A percentile compares a stretch with the other conserved stretches of the same genome.
These are phyloP conservation scores for Chrysolina haemoptera DNA, from an alignment of 2,888 invertebrate species.

Conservation along the genomic window DNA sequence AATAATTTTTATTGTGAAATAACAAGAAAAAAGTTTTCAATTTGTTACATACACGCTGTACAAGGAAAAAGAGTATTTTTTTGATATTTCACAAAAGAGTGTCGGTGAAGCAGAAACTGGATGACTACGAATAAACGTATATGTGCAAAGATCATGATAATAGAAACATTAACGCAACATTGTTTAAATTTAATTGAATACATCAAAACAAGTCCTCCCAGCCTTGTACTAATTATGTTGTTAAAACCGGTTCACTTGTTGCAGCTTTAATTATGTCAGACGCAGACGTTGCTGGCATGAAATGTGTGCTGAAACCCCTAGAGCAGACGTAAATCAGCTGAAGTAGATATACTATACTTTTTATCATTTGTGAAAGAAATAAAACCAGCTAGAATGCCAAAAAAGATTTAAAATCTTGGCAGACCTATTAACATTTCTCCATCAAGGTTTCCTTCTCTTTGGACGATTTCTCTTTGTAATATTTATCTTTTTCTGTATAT, in stretches of 20 bases:
- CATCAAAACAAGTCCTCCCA: neutral
- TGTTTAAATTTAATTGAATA: conserved; percentile 5
- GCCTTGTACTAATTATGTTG: conserved; percentile 2
- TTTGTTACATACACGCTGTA: too few species aligned
- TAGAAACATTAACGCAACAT: neutral
- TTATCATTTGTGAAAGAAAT: too few species aligned
- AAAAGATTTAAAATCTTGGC: too few species aligned
- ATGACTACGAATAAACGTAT: neutral
- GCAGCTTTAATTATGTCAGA: conserved; percentile 3
- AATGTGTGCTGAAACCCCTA: neutral
- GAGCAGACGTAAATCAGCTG: neutral
- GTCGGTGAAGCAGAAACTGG: neutral
- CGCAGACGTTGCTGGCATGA: neutral
- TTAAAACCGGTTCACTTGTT: conserved; percentile 10
- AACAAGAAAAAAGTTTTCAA: too few species aligned
- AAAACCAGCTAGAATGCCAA: too few species aligned
- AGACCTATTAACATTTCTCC: too few species aligned
- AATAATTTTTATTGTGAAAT: too few species aligned
- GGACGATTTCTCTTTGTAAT: conserved; percentile 10
- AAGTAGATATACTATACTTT: too few species aligned
- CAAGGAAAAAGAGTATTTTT: too few species aligned
- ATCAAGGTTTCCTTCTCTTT: conserved; percentile 27
- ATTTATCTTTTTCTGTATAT: conserved; percentile 43
- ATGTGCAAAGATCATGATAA: neutral
- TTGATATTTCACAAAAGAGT: neutral